phyloP scores from a whole-genome alignment of 1,140 invertebrate species.

The Apis laboriosa region DNA sequence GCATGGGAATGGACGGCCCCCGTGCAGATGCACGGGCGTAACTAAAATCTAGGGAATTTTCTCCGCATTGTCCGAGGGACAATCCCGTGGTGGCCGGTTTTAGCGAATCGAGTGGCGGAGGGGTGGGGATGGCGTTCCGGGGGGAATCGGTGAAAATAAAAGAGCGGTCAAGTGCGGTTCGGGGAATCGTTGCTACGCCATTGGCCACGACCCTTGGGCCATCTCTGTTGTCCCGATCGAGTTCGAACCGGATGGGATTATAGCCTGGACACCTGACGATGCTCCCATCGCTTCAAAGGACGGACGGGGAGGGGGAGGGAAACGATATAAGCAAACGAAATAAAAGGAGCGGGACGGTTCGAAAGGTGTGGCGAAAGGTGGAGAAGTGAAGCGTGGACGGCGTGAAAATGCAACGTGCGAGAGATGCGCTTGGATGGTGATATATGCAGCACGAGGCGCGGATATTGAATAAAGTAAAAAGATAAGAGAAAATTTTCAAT shows the following conservation, averaged over 20 bases:
- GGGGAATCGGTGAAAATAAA: constrained; percentile 33
- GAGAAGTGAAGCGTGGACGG: constrained; percentile 13
- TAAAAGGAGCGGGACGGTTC: background rate
- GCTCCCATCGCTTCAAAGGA: constrained; percentile 43
- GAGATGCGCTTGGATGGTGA: background rate
- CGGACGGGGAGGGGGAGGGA: background rate
- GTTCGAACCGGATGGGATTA: constrained; percentile 38
- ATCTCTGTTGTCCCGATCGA: constrained; percentile 30
- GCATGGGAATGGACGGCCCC: background rate
- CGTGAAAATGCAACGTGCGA: background rate
- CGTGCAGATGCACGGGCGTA: constrained; percentile 24
- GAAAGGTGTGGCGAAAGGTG: background rate
- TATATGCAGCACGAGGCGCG: no score
- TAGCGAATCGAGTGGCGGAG: constrained; percentile 1
- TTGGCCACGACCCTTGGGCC: constrained; percentile 41
- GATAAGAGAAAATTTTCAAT: no score
- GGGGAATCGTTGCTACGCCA: constrained; percentile 47
- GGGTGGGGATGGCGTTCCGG: background rate
- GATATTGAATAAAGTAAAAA: no score
- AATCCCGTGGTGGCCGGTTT: constrained; percentile 24
- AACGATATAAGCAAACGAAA: constrained; percentile 48
- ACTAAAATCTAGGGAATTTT: constrained; percentile 46
- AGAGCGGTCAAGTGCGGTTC: constrained; percentile 43
- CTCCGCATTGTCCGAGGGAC: constrained; percentile 12
- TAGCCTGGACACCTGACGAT: constrained; percentile 43